phyloP scores from a whole-genome alignment of 2,113 vertebrate genomes.

The Regulus satrapa region DNA sequence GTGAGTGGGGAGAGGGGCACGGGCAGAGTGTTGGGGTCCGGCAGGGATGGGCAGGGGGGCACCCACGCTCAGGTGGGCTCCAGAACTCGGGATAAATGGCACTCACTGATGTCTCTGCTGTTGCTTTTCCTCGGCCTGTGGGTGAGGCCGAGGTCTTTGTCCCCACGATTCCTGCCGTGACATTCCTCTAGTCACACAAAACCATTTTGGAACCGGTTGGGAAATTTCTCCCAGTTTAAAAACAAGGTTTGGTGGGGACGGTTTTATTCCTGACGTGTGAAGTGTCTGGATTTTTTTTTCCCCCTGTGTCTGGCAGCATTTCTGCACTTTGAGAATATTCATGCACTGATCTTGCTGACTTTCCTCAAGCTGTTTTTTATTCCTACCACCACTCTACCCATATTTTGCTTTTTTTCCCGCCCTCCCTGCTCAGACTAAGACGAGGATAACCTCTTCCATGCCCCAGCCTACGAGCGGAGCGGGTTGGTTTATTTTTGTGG shows the following conservation, averaged over 20 bases:
- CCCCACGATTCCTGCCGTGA: not conserved
- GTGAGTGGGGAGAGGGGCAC: not conserved
- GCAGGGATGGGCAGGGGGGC: too few species aligned
- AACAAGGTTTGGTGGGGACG: not conserved
- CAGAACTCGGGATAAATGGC: not conserved
- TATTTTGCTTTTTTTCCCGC: fast-evolving
- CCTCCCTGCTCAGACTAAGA: not conserved
- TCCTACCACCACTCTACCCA: not conserved
- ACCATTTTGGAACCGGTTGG: not conserved
- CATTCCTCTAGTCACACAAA: not conserved
- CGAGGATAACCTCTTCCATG: not conserved
- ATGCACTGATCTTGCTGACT: not conserved
- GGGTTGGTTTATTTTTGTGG: not conserved
- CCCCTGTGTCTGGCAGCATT: not conserved
- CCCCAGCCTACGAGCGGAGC: not conserved
- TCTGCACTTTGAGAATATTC: not conserved
- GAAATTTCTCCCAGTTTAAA: not conserved
- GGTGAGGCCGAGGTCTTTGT: not conserved
- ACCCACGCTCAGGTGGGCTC: not conserved
- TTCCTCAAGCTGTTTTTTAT: conserved; percentile 4
- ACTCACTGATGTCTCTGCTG: not conserved
- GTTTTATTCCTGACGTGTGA: not conserved
- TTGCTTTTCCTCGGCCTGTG: not conserved
- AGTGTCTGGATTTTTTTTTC: not conserved
- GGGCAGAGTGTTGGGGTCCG: not conserved